A percentile compares a stretch with the other conserved stretches of the same genome.
Evolutionary conservation across 1,140 invertebrate genomes (phyloP).

Genomic region (Littorina saxatilis): DNA sequence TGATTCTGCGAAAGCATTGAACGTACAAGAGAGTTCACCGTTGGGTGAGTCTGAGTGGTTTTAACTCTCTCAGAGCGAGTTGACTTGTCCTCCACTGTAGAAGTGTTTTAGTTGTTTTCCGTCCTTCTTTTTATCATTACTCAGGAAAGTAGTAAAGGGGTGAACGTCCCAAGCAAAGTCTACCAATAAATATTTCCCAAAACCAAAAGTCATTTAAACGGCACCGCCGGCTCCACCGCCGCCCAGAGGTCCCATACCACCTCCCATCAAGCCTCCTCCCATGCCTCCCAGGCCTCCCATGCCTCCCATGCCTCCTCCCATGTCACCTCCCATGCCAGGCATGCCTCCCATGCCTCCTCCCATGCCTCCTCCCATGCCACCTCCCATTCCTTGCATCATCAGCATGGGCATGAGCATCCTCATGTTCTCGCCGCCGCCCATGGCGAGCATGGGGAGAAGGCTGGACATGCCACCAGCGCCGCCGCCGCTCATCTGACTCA

Average conservation of each 20-base stretch:
- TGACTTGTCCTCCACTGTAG: slow-evolving; percentile 36
- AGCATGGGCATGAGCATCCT: background rate
- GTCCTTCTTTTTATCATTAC: too few species aligned
- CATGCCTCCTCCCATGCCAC: too few species aligned
- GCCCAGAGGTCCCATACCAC: background rate
- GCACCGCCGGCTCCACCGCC: background rate
- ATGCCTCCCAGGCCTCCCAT: background rate
- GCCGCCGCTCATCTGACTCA: slow-evolving; percentile 5
- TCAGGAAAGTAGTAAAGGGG: too few species aligned
- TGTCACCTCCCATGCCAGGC: background rate
- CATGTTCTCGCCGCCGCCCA: background rate
- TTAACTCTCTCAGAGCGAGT: too few species aligned
- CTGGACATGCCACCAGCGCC: background rate
- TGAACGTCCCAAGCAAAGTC: too few species aligned
- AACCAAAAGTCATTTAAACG: background rate
- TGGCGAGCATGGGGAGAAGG: too few species aligned
- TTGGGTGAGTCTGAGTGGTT: too few species aligned
- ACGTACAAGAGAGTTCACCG: too few species aligned
- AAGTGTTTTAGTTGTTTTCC: too few species aligned
- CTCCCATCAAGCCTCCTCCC: background rate
- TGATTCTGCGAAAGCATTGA: too few species aligned
- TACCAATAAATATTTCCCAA: background rate
- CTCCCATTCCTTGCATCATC: background rate
- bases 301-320: slow-evolving; percentile 11
- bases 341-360: background rate